phyloP scores from a whole-genome alignment of 2,888 invertebrate species.

The Liodrosophila aerea region DNA sequence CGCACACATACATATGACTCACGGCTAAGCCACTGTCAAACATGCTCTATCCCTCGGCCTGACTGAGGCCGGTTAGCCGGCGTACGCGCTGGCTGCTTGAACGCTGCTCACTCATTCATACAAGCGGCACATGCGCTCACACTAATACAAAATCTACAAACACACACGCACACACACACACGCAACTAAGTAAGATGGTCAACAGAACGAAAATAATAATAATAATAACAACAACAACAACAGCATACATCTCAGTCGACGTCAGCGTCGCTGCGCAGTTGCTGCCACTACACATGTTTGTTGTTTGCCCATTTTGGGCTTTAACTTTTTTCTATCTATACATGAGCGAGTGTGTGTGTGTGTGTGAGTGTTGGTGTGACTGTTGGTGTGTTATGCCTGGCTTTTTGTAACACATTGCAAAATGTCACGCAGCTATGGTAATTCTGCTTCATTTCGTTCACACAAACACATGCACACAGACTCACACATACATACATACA shows the following conservation, averaged over 20 bases:
- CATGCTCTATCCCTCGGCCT: slow-evolving; percentile 39
- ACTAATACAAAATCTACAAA: slow-evolving; percentile 2
- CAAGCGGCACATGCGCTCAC: slow-evolving; percentile 46
- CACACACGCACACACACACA: slow-evolving; percentile 7
- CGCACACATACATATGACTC: slow-evolving; percentile 53
- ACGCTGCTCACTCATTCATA: slow-evolving; percentile 58
- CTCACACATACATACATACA: background rate
- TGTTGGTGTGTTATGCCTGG: slow-evolving; percentile 15
- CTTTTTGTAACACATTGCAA: slow-evolving; percentile 52
- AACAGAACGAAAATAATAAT: slow-evolving; percentile 56
- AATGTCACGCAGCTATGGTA: slow-evolving; percentile 64
- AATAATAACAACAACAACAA: slow-evolving; percentile 45
- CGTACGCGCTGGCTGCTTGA: slow-evolving; percentile 11
- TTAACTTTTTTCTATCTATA: slow-evolving; percentile 47
- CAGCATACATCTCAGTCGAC: slow-evolving; percentile 22
- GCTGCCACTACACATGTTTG: slow-evolving; percentile 68
- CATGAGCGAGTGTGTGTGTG: slow-evolving; percentile 14
- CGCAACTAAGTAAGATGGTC: slow-evolving; percentile 36
- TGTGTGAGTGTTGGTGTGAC: slow-evolving; percentile 8
- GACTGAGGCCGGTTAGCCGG: slow-evolving; percentile 54
- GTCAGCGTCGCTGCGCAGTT: slow-evolving; percentile 45
- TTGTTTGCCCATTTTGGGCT: slow-evolving; percentile 64
- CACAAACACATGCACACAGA: slow-evolving; percentile 4
- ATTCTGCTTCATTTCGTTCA: slow-evolving; percentile 18
- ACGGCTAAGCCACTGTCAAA: slow-evolving; percentile 54